These are phyloP conservation scores for Sciurus niger DNA, from an alignment of 2,113 vertebrate species.

Conservation along the genomic window DNA sequence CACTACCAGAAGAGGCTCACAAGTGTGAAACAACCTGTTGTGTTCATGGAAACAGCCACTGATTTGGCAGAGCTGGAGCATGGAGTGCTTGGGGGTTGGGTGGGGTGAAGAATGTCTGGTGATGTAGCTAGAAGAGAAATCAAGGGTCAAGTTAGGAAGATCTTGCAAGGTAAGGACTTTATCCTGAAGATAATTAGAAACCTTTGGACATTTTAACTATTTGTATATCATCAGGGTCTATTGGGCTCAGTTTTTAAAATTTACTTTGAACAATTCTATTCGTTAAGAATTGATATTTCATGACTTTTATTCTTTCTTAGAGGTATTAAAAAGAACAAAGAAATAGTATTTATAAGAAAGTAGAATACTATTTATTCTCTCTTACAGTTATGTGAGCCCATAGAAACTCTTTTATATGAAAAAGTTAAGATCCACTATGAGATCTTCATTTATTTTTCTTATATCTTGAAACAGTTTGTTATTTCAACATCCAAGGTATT, in stretches of 20 bases:
- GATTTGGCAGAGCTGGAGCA: neutral
- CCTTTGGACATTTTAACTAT: neutral
- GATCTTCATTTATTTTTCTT: constrained; percentile 41
- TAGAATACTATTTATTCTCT: constrained; percentile 12
- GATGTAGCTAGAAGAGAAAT: neutral
- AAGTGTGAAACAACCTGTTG: neutral
- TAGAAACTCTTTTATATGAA: neutral
- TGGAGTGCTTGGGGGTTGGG: neutral
- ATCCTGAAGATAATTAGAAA: neutral
- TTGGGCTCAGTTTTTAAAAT: neutral
- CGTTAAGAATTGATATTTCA: constrained; percentile 8
- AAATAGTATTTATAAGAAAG: neutral
- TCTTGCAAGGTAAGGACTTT: constrained; percentile 26
- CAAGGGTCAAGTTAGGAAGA: neutral
- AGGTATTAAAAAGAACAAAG: constrained; percentile 12
- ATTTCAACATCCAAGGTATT: constrained; percentile 24
- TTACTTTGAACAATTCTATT: constrained; percentile 35
- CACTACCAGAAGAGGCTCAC: neutral
- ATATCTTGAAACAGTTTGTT: constrained; percentile 1
- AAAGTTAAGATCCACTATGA: neutral
- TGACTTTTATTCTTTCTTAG: neutral
- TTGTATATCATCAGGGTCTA: neutral
- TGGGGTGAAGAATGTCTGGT: neutral
- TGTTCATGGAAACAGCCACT: neutral
- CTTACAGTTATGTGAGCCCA: neutral